phyloP scores from a whole-genome alignment of 2,888 invertebrate species.

The Quadroppia sp. region DNA sequence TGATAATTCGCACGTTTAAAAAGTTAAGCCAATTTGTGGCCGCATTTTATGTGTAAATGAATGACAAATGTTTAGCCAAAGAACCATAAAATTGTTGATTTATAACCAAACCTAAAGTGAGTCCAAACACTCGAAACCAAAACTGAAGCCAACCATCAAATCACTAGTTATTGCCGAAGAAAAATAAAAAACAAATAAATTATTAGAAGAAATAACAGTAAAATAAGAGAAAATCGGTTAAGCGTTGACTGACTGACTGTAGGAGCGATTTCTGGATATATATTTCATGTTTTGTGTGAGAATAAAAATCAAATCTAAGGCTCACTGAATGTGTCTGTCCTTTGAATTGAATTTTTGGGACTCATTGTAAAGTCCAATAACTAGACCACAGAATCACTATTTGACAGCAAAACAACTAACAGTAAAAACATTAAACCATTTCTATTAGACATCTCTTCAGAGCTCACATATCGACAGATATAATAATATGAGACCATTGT shows the following conservation, averaged over 20 bases:
- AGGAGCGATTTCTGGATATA: background rate
- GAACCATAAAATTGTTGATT: slow-evolving; percentile 14
- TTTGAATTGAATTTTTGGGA: slow-evolving; percentile 19
- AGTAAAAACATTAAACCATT: background rate
- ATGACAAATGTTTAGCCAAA: slow-evolving; percentile 21
- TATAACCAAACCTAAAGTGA: slow-evolving; percentile 10
- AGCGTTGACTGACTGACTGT: background rate
- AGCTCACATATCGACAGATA: background rate
- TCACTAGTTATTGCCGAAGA: background rate
- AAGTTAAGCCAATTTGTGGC: slow-evolving; percentile 17
- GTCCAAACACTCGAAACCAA: background rate
- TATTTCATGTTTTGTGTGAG: background rate
- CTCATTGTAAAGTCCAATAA: slow-evolving; percentile 27
- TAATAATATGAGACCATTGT: background rate
- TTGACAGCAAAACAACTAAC: slow-evolving; percentile 18
- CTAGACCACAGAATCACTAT: slow-evolving; percentile 10
- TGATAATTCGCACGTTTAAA: slow-evolving; percentile 7
- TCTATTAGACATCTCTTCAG: slow-evolving; percentile 1
- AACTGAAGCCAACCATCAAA: background rate
- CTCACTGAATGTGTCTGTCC: background rate
- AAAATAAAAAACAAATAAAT: background rate
- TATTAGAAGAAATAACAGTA: background rate
- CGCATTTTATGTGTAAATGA: background rate
- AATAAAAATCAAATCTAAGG: slow-evolving; percentile 17
- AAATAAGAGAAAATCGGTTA: background rate